Conservation (phyloP, 2,888 invertebrate species). For the Tipula unca region DNA sequence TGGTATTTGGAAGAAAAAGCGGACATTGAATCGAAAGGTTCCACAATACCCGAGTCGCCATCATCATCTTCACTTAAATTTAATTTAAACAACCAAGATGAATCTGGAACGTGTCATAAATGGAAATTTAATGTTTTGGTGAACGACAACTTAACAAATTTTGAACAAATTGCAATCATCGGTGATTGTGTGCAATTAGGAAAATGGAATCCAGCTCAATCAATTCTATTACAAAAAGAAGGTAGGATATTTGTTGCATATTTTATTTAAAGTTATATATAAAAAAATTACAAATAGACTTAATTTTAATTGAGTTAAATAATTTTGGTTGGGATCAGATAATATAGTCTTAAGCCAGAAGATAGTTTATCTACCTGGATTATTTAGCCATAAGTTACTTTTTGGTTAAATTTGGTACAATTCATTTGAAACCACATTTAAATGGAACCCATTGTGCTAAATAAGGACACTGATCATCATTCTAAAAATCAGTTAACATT, state of each 20-base stretch:
- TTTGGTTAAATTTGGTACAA: no score
- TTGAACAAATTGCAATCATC: constrained; percentile 60
- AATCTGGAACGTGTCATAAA: constrained; percentile 28
- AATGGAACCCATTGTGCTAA: no score
- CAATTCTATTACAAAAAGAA: constrained; percentile 47
- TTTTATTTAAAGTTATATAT: no score
- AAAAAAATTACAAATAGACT: no score
- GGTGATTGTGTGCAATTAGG: constrained; percentile 62
- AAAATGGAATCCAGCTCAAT: constrained; percentile 56
- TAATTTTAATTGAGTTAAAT: no score
- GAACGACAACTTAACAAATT: constrained; percentile 44
- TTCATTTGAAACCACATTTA: no score
- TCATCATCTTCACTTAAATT: not conserved
- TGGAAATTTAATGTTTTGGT: constrained; percentile 50
- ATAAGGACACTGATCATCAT: no score
- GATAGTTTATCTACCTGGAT: no score
- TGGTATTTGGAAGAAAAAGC: constrained; percentile 52
- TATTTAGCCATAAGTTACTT: no score
- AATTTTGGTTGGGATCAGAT: no score
- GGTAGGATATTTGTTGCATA: constrained; percentile 31
- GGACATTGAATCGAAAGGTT: constrained; percentile 37
- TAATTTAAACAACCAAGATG: not conserved
- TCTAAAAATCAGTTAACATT: no score
- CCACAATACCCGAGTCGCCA: constrained; percentile 26
- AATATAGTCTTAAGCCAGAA: no score